These are phyloP conservation scores for Aelia acuminata DNA, from an alignment of 2,888 invertebrate genomes.

Conservation along the genomic window DNA sequence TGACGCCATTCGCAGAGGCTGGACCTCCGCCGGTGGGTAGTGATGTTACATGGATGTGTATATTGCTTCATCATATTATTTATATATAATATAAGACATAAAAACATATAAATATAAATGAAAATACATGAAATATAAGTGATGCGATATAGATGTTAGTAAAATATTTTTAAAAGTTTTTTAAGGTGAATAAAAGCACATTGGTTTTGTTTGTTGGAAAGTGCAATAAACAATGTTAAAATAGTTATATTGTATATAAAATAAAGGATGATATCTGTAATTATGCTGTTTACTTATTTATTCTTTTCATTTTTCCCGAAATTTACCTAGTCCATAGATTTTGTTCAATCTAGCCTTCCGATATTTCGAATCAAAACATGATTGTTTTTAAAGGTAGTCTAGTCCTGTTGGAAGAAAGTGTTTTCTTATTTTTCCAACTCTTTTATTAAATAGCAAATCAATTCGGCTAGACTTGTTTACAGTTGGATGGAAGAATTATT, in stretches of 20 bases:
- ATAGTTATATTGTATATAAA: slow-evolving; percentile 66
- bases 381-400: slow-evolving; percentile 1
- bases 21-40: slow-evolving; percentile 65
- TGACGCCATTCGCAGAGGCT: slow-evolving; percentile 64
- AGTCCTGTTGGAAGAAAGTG: background rate
- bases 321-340: background rate
- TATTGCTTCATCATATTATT: slow-evolving; percentile 60
- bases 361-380: background rate
- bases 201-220: slow-evolving; percentile 62
- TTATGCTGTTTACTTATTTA: background rate
- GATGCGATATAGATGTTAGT: slow-evolving; percentile 64
- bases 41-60: slow-evolving; percentile 64
- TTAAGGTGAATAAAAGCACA: slow-evolving; percentile 63
- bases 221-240: slow-evolving; percentile 66
- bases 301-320: background rate
- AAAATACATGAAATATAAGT: slow-evolving; percentile 59
- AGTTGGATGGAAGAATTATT: background rate
- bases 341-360: background rate
- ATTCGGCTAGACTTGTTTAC: background rate
- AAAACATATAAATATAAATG: slow-evolving; percentile 63
- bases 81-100: slow-evolving; percentile 59
- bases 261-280: slow-evolving; percentile 55
- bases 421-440: background rate
- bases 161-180: slow-evolving; percentile 66
- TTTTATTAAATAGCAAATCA: slow-evolving; percentile 7